Evolutionary conservation across 2,888 invertebrate genomes (phyloP).

Genomic region (Druceiella hillmani): DNA sequence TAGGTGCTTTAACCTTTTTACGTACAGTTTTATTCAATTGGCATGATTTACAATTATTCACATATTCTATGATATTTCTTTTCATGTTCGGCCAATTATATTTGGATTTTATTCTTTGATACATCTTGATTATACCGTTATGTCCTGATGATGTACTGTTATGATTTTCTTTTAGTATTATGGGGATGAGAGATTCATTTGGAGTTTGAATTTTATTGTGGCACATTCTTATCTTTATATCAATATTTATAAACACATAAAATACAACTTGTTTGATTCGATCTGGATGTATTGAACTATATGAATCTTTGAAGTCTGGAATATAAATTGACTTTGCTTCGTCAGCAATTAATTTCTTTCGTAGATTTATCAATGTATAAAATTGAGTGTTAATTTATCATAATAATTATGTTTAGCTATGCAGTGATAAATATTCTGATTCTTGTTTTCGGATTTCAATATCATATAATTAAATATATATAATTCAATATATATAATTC

Average conservation of each 20-base stretch:
- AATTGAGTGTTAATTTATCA: conserved; percentile 18
- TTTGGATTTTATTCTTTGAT: conserved; percentile 17
- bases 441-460: conserved; percentile 6
- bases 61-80: conserved; percentile 25
- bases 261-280: conserved; percentile 7
- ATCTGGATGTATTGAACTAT: conserved; percentile 1
- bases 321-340: neutral
- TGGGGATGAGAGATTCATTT: conserved; percentile 5
- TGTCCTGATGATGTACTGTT: conserved; percentile 10
- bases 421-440: conserved; percentile 8
- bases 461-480: too few relatives aligned
- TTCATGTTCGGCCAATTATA: conserved; percentile 28
- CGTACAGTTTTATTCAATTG: conserved; percentile 26
- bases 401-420: conserved; percentile 15
- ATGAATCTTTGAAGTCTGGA: conserved; percentile 4
- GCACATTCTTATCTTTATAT: conserved; percentile 8
- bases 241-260: conserved; percentile 3
- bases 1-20: conserved; percentile 22
- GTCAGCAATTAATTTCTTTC: neutral
- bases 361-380: conserved; percentile 8
- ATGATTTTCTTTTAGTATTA: conserved; percentile 14
- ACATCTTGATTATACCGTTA: conserved; percentile 12
- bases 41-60: conserved; percentile 24
- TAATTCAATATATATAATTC: too few relatives aligned
- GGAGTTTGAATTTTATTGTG: conserved; percentile 5